Evolutionary conservation across 2,888 invertebrate species (phyloP).

Genomic region (Trichopoda pennipes): DNA sequence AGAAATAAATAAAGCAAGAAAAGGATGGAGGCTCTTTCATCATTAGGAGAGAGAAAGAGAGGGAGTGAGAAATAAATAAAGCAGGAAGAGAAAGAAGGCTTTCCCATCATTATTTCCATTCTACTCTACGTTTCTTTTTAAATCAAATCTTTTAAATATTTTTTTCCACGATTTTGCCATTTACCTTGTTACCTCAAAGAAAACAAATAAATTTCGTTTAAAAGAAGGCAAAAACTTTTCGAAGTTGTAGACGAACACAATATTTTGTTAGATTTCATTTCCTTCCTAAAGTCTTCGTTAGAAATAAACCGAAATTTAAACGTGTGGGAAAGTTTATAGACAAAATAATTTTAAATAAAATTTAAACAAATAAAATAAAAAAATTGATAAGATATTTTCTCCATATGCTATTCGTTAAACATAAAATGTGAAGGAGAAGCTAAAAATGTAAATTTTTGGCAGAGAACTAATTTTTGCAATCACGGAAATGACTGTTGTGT

Average conservation of each 20-base stretch:
- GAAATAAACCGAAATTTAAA: background rate
- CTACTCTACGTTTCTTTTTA: no score
- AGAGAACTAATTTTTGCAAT: conserved; percentile 45
- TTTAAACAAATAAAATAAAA: conserved; percentile 60
- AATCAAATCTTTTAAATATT: no score
- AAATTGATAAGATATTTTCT: conserved; percentile 48
- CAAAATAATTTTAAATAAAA: conserved; percentile 41
- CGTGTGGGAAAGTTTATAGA: background rate
- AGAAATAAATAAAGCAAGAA: no score
- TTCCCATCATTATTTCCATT: no score
- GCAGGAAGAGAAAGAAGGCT: no score
- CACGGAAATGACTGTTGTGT: conserved; percentile 41
- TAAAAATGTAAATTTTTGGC: conserved; percentile 30
- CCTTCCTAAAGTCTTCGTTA: conserved; percentile 17
- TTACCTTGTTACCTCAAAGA: no score
- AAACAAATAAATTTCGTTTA: background rate
- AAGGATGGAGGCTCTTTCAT: no score
- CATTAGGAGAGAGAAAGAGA: no score
- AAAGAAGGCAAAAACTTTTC: conserved; percentile 13
- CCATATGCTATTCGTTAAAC: conserved; percentile 35
- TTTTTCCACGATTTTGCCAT: no score
- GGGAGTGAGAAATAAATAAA: no score
- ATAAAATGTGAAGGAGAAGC: background rate
- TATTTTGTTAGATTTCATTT: conserved; percentile 49
- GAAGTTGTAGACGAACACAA: conserved; percentile 36